Conservation (phyloP, 2,113 vertebrate species). For the Nymphicus hollandicus region DNA sequence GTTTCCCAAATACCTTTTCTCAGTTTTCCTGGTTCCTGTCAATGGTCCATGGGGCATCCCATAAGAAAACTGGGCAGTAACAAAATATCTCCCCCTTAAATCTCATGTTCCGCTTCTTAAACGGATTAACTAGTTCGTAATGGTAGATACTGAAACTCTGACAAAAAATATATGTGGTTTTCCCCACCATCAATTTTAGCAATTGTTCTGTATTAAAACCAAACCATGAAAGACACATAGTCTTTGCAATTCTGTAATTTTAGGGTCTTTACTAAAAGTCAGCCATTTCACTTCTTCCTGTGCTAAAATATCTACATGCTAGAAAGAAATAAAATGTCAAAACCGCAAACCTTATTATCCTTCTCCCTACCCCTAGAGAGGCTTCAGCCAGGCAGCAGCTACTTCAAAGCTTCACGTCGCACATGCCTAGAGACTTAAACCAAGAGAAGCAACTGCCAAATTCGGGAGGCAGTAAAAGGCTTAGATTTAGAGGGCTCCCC, state of each 20-base stretch:
- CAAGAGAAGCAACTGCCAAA: constrained; percentile 18
- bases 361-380: not conserved
- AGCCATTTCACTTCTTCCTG: not conserved
- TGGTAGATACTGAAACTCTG: not conserved
- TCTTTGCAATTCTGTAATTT: not conserved
- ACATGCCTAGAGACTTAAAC: constrained; percentile 11
- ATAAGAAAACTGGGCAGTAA: not conserved
- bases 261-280: not conserved
- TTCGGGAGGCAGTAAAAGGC: constrained; percentile 2
- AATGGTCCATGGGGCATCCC: not conserved
- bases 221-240: not conserved
- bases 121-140: not conserved
- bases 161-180: not conserved
- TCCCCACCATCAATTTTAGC: not conserved
- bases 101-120: not conserved
- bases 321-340: not conserved
- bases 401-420: constrained; percentile 31
- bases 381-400: not conserved
- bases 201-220: not conserved
- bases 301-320: not conserved
- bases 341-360: not conserved
- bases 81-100: not conserved
- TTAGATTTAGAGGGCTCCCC: not conserved
- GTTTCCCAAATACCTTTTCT: not conserved
- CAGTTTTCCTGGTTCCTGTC: not conserved